phyloP scores from a whole-genome alignment of 1,140 invertebrate species.

The Cataglyphis hispanica region DNA sequence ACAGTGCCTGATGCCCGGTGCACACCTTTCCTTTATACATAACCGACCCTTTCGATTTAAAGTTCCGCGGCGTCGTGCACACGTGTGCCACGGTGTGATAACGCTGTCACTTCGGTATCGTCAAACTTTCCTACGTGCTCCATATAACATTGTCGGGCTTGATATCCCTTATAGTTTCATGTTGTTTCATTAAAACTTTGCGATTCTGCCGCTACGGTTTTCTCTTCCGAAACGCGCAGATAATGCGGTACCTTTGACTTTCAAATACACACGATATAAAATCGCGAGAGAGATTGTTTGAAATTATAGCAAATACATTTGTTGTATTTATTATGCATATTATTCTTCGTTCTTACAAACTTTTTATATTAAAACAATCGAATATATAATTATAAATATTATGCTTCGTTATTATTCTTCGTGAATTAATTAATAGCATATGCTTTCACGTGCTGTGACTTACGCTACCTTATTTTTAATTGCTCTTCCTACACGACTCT shows the following conservation, averaged over 20 bases:
- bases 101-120: conserved; percentile 52
- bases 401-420: not conserved
- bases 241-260: not conserved
- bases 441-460: not conserved
- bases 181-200: conserved; percentile 72
- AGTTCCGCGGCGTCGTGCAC: conserved; percentile 39
- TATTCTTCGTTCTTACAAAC: not conserved
- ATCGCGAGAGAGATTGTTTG: not conserved
- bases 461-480: conserved; percentile 13
- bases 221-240: not conserved
- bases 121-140: conserved; percentile 65
- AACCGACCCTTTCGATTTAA: conserved; percentile 63
- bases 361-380: not conserved
- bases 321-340: not conserved
- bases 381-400: not conserved
- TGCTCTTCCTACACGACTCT: not conserved
- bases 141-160: conserved; percentile 48
- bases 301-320: not conserved
- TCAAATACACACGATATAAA: not conserved
- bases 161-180: conserved; percentile 55
- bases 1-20: conserved; percentile 22
- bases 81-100: conserved; percentile 58
- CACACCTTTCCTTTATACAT: conserved; percentile 37
- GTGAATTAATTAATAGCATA: conserved; percentile 31
- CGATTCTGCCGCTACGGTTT: conserved; percentile 25